Conservation (phyloP, 2,113 vertebrate species). For the Eretmodus cyanostictus region DNA sequence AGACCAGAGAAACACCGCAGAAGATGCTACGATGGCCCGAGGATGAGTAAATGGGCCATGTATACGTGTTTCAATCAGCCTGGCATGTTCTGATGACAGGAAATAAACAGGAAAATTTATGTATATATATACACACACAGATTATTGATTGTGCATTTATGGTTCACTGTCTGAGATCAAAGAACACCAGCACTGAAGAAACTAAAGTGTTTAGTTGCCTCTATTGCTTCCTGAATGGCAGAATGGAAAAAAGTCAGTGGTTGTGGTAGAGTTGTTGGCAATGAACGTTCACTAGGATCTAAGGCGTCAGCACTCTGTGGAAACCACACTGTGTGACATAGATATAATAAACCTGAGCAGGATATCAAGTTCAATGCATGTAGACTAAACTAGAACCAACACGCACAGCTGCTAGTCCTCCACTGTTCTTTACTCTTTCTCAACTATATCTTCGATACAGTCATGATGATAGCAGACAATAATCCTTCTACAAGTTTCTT, state of each 20-base stretch:
- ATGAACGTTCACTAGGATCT: neutral
- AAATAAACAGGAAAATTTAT: neutral
- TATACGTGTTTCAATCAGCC: neutral
- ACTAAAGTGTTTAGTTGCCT: neutral
- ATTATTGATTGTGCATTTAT: neutral
- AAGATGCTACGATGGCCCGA: neutral
- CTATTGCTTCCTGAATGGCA: neutral
- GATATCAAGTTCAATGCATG: neutral
- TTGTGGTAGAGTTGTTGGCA: neutral
- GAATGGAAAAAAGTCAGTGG: neutral
- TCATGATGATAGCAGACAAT: neutral
- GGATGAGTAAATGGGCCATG: neutral
- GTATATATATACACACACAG: neutral
- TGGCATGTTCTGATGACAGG: neutral
- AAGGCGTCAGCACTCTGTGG: neutral
- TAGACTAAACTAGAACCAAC: neutral
- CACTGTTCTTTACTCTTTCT: neutral
- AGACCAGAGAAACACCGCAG: neutral
- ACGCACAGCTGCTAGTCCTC: neutral
- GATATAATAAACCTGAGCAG: neutral
- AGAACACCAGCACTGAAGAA: neutral
- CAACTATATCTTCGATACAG: neutral
- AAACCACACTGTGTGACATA: neutral
- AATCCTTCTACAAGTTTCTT: neutral
- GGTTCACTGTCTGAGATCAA: neutral